Conservation (phyloP, 2,113 vertebrate genomes). For the Cisticola juncidis region DNA sequence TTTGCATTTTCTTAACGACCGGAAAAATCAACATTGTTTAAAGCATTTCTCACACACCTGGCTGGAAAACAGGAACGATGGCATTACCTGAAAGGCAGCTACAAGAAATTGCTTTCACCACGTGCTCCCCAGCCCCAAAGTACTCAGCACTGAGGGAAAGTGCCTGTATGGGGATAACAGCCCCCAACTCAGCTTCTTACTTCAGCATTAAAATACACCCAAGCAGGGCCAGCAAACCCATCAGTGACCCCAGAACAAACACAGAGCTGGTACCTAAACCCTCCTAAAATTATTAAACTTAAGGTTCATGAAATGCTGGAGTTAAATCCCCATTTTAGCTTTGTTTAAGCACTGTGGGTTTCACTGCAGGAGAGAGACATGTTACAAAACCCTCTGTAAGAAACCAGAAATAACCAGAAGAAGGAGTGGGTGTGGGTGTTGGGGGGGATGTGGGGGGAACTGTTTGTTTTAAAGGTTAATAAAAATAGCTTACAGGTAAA, state of each 20-base stretch:
- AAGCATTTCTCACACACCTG: background rate
- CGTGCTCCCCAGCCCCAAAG: background rate
- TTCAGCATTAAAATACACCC: background rate
- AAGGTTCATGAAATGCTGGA: background rate
- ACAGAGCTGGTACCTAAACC: background rate
- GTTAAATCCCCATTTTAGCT: background rate
- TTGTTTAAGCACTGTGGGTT: background rate
- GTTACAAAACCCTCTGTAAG: background rate
- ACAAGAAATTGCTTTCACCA: background rate
- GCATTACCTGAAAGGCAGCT: background rate
- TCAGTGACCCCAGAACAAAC: background rate
- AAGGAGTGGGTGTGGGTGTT: background rate
- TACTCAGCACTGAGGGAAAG: background rate
- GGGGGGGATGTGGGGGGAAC: background rate
- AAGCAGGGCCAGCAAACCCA: background rate
- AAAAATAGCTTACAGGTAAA: constrained; percentile 45
- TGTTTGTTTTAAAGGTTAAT: constrained; percentile 42
- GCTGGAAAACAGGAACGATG: background rate
- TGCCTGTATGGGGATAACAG: fast-evolving
- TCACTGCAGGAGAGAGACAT: background rate
- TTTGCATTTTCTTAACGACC: constrained; percentile 28
- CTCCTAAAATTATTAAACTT: background rate
- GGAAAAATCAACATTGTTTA: background rate
- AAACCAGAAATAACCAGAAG: constrained; percentile 19
- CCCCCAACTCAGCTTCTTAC: background rate